A percentile compares a stretch with the other conserved stretches of the same genome.
These are phyloP conservation scores for Ellobius talpinus DNA, from an alignment of 2,113 vertebrate genomes.

Conservation along the genomic window DNA sequence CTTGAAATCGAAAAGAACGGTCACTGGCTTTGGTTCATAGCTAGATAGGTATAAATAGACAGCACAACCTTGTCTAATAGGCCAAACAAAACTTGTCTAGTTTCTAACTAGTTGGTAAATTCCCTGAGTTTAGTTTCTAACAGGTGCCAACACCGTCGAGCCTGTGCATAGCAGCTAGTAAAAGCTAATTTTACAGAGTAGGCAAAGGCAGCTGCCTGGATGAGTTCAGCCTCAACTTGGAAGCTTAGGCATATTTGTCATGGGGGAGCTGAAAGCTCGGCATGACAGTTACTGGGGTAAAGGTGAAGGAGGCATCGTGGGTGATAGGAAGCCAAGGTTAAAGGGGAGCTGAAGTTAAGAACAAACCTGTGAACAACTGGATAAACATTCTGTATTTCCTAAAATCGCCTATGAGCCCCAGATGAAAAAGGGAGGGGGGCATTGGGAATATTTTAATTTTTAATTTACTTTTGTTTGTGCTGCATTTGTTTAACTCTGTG, in stretches of 20 bases:
- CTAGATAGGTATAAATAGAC: not conserved
- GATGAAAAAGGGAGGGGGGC: not conserved
- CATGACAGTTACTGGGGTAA: accelerated
- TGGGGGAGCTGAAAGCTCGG: not conserved
- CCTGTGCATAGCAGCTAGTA: too few relatives aligned
- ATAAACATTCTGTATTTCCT: not conserved
- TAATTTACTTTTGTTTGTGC: too few relatives aligned
- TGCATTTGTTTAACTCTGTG: too few relatives aligned
- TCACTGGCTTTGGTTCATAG: not conserved
- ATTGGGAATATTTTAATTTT: too few relatives aligned
- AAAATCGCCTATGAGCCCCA: conserved; percentile 7
- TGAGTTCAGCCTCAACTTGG: not conserved
- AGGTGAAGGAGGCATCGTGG: too few relatives aligned
- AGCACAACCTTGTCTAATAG: not conserved
- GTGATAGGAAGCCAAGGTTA: not conserved
- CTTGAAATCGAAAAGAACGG: conserved; percentile 11
- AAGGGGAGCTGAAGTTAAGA: not conserved
- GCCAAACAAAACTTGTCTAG: not conserved
- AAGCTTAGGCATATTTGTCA: not conserved
- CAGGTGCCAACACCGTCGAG: not conserved
- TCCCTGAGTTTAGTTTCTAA: not conserved
- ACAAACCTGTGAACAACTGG: not conserved
- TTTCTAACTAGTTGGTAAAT: not conserved
- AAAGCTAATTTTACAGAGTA: not conserved
- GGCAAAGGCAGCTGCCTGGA: not conserved